Percentiles rank a stretch among this genome's conserved stretches.
These are phyloP conservation scores for Gallinago jamesoni DNA, from an alignment of 2,113 vertebrate genomes.

Conservation along the genomic window DNA sequence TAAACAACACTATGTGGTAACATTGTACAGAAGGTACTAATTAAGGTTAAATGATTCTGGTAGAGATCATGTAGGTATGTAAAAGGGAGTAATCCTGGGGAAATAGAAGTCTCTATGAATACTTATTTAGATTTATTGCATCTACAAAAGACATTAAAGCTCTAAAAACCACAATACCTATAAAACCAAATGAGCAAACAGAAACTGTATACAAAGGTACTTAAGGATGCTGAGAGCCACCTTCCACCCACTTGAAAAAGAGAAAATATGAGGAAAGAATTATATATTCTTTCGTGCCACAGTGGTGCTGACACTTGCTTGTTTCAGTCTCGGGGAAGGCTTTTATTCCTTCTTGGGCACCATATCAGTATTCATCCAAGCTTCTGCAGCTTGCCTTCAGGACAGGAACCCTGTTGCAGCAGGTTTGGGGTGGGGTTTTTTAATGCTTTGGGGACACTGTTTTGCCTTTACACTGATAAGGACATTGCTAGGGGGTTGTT, in stretches of 20 bases:
- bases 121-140: not conserved
- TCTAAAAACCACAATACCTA: not conserved
- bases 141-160: not conserved
- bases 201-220: not conserved
- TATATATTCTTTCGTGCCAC: fast-evolving
- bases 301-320: not conserved
- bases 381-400: not conserved
- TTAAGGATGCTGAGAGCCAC: not conserved
- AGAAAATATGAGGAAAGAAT: not conserved
- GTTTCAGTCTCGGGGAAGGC: not conserved
- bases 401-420: not conserved
- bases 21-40: not conserved
- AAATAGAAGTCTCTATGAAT: not conserved
- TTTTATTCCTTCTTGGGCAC: not conserved
- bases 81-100: not conserved
- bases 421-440: not conserved
- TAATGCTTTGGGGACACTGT: not conserved
- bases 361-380: not conserved
- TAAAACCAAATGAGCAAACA: conserved; percentile 1
- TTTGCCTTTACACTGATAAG: not conserved
- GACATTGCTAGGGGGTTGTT: not conserved
- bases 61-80: not conserved
- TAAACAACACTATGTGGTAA: not conserved
- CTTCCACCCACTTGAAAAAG: not conserved
- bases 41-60: not conserved